A percentile compares a stretch with the other conserved stretches of the same genome.
These are phyloP conservation scores for Odontesthes bonariensis DNA, from an alignment of 2,113 vertebrate species.

Conservation along the genomic window DNA sequence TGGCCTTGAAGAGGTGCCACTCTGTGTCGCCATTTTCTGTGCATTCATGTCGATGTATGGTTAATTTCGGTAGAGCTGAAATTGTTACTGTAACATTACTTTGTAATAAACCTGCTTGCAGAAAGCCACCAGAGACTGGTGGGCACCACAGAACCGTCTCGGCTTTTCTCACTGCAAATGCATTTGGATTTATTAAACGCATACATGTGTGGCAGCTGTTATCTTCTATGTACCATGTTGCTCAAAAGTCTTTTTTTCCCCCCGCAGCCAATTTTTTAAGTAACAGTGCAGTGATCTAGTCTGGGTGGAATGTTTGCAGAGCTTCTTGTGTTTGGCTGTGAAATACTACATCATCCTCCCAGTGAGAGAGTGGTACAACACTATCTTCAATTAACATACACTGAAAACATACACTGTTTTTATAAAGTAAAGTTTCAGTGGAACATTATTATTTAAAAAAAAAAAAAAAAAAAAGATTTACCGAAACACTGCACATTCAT, in stretches of 20 bases:
- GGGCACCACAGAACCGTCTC: conserved; percentile 31
- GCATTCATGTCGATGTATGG: conserved; percentile 89
- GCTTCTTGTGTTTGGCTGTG: conserved; percentile 72
- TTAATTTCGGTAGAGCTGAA: conserved; percentile 94
- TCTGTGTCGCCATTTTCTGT: conserved; percentile 86
- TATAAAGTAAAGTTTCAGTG: neutral
- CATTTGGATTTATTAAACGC: neutral
- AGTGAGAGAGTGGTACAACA: conserved; percentile 46
- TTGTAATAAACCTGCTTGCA: conserved; percentile 99
- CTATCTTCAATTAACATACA: neutral
- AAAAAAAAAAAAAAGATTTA: neutral
- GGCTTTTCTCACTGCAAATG: conserved; percentile 4
- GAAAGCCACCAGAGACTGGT: conserved; percentile 82
- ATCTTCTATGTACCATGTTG: neutral
- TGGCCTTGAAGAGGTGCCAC: conserved; percentile 79
- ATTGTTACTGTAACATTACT: conserved; percentile 92
- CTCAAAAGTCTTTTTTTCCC: neutral
- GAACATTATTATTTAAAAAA: neutral
- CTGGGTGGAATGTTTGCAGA: conserved; percentile 81
- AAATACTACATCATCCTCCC: conserved; percentile 80
- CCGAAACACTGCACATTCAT: neutral
- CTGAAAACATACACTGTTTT: conserved; percentile 7
- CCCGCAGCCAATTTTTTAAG: neutral
- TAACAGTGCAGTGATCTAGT: conserved; percentile 22
- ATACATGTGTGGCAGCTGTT: neutral